phyloP scores from a whole-genome alignment of 2,888 invertebrate genomes.

The Lepidonotus clava region DNA sequence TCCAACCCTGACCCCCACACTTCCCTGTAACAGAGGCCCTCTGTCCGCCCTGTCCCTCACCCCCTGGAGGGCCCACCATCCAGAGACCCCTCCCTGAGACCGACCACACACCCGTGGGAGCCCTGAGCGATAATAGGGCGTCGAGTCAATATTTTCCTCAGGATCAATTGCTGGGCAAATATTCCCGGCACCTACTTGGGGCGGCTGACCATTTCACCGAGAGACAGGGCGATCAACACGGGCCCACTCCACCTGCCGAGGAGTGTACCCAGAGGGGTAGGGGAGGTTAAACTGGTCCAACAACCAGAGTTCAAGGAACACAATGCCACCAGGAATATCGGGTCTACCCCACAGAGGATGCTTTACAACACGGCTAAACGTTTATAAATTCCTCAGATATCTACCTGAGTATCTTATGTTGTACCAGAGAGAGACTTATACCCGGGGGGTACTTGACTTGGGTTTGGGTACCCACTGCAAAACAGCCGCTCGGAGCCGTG shows the following conservation, averaged over 20 bases:
- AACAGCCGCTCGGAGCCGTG: no score
- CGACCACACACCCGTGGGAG: not conserved
- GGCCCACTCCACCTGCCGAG: not conserved
- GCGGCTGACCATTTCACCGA: not conserved
- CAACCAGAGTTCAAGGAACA: no score
- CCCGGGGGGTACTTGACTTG: no score
- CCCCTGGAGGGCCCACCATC: not conserved
- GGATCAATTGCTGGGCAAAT: slow-evolving; percentile 53
- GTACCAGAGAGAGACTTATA: no score
- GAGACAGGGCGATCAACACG: not conserved
- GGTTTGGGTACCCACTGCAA: no score
- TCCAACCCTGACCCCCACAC: not conserved
- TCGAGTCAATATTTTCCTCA: slow-evolving; percentile 34
- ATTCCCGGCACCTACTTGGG: slow-evolving; percentile 11
- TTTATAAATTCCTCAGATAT: no score
- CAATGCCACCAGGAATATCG: no score
- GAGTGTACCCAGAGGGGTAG: not conserved
- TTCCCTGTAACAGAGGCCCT: not conserved
- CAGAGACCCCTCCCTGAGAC: not conserved
- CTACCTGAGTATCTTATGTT: no score
- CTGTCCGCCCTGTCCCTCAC: not conserved
- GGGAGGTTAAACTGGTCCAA: no score
- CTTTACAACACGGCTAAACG: no score
- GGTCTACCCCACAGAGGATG: no score
- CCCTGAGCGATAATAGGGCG: slow-evolving; percentile 17